These are phyloP conservation scores for Chiridota heheva DNA, from an alignment of 35 echinoderm and acorn worm genomes.

Conservation along the genomic window DNA sequence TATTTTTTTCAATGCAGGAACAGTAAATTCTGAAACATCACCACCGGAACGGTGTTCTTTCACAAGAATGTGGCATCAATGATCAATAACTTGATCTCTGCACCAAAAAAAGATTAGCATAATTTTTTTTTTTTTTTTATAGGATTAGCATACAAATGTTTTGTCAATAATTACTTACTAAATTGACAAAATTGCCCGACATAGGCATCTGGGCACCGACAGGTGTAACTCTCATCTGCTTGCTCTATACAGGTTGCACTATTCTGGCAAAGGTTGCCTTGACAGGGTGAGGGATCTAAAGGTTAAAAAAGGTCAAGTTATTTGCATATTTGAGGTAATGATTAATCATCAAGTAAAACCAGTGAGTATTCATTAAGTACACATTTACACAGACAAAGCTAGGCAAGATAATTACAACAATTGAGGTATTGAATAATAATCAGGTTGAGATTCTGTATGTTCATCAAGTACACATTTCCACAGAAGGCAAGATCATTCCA, in stretches of 20 bases:
- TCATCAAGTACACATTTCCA: neutral
- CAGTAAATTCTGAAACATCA: neutral
- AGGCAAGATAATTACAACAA: conserved; percentile 15
- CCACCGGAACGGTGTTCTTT: neutral
- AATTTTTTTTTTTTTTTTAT: neutral
- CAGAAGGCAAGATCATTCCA: conserved; percentile 1
- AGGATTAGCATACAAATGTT: neutral
- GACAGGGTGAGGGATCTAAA: conserved; percentile 64
- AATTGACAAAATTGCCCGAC: conserved; percentile 48
- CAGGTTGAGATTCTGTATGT: neutral
- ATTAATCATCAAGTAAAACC: neutral
- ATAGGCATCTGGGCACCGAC: conserved; percentile 45
- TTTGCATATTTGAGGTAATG: neutral
- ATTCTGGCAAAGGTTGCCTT: conserved; percentile 54
- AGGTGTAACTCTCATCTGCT: conserved; percentile 26
- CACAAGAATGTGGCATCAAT: no score
- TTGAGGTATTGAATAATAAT: neutral
- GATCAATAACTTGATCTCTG: no score
- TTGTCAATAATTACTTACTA: conserved; percentile 26
- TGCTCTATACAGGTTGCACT: conserved; percentile 54
- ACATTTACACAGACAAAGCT: conserved; percentile 7
- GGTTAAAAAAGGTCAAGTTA: neutral
- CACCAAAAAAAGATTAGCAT: no score
- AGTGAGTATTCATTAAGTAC: conserved; percentile 1
- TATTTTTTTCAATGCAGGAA: neutral